phyloP scores from a whole-genome alignment of 2,113 vertebrate species.

The Clupea harengus region DNA sequence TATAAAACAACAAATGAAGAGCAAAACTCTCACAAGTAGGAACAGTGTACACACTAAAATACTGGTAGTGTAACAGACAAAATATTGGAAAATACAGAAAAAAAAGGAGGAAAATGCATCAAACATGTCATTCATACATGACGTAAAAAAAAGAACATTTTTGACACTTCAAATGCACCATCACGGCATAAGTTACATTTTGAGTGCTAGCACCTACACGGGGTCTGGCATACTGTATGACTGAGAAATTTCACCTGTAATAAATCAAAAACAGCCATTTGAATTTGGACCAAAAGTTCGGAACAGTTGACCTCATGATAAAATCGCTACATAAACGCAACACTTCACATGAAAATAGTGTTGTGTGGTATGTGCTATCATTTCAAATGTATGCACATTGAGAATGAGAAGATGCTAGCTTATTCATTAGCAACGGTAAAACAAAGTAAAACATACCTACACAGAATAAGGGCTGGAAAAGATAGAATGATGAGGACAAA shows the following conservation, averaged over 20 bases:
- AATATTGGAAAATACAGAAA: background rate
- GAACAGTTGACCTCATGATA: background rate
- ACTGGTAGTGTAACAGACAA: conserved; percentile 5
- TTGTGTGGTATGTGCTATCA: background rate
- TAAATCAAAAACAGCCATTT: conserved; percentile 2
- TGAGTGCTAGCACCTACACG: conserved; percentile 10
- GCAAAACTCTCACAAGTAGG: background rate
- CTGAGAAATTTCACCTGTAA: background rate
- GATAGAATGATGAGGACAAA: background rate
- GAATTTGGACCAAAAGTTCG: background rate
- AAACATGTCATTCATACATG: background rate
- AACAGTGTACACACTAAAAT: background rate
- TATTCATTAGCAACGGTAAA: conserved; percentile 1
- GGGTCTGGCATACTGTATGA: background rate
- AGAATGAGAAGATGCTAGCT: background rate
- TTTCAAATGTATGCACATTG: background rate
- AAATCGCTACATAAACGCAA: conserved; percentile 6
- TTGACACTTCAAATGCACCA: background rate
- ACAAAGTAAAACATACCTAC: background rate
- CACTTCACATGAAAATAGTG: background rate
- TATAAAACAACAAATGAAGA: conserved; percentile 10
- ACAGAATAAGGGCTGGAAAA: background rate
- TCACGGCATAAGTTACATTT: background rate
- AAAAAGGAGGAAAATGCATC: background rate
- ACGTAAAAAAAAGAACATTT: conserved; percentile 9